Evolutionary conservation across 2,797 vertebrate genomes (phyloP), one percentile per base, ranked within the genome.

Genomic region (Ataeniobius toweri): DNA sequence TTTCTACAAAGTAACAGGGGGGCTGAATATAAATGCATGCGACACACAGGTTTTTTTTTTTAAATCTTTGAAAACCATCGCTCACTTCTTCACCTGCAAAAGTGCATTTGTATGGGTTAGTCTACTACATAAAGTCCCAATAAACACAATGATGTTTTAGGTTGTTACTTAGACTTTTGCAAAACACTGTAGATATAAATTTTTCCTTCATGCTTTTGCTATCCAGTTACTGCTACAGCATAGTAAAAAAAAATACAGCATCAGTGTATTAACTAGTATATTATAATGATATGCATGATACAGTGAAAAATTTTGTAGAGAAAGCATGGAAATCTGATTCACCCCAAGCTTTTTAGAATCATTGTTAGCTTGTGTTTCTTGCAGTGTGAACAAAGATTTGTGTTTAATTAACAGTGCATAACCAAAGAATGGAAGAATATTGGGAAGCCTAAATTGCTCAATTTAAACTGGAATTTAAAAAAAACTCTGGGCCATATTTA

Each of bases 311-410:
- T 56, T 70, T 70, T 77, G 18, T 69, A 26, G 2, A 22, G 39
- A 73, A 76, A 63, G 48, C 68, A 75, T 73, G 61, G 22, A 79
- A 51, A 50, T 36, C 50, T 69, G 41, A 73, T 53, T 74, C 41
- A 41, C 20, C 56, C 63, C 53, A 59, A 68, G 28, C 48, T 59
- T 79, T 80, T 48, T 76, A 50, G 51, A 55, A 16, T 85, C 39
- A 61, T 73, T 69, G 59, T 79, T 31, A 68, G 50, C 75, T 41
- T 26, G 46, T 61, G 71, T 76, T 77, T 76, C 71, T 74, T 65
- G 58, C 82, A 79, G 79, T 86, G 79, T 89, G 82, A 89, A 84
- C 81, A 86, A 77, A 51, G 36, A 50, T 83, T 55, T 63, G 73
- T 58, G 63, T 71, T 74, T 69, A 76, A 65, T 82, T 67, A 14